These are phyloP conservation scores for Apaloderma vittatum DNA, from an alignment of 2,113 vertebrate genomes.

Conservation along the genomic window DNA sequence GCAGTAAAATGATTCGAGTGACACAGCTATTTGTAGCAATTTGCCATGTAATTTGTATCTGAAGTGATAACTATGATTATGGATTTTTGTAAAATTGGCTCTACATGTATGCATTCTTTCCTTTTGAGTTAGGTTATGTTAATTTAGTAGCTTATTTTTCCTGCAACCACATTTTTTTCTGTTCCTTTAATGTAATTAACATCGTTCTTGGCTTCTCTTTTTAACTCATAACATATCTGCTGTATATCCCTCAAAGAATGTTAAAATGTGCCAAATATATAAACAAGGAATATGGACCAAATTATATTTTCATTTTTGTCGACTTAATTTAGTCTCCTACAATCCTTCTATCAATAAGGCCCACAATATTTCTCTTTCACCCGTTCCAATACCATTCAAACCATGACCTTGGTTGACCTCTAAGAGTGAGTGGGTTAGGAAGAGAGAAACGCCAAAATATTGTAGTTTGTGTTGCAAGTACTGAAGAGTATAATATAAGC, in stretches of 20 bases:
- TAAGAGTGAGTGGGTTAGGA: background rate
- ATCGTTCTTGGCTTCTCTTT: slow-evolving; percentile 50
- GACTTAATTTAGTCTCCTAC: slow-evolving; percentile 66
- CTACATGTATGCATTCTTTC: background rate
- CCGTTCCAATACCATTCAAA: slow-evolving; percentile 31
- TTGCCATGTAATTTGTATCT: background rate
- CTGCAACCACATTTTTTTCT: background rate
- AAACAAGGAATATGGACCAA: slow-evolving; percentile 54
- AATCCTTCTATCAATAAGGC: slow-evolving; percentile 51
- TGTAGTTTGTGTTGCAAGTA: background rate
- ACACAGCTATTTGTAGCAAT: background rate
- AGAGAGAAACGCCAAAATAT: background rate
- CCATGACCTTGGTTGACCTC: slow-evolving; percentile 10
- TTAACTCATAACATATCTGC: slow-evolving; percentile 25
- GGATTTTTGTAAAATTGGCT: background rate
- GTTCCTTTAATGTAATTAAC: slow-evolving; percentile 42
- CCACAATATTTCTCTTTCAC: slow-evolving; percentile 24
- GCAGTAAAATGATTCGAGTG: background rate
- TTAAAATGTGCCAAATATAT: slow-evolving; percentile 55
- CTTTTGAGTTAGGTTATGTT: background rate
- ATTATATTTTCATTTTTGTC: slow-evolving; percentile 70
- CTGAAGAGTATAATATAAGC: background rate
- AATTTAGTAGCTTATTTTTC: background rate
- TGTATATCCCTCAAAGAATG: slow-evolving; percentile 52
- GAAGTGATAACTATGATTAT: background rate